These are phyloP conservation scores for Parapristionchus giblindavisi DNA, from an alignment of 2,888 invertebrate species.

Conservation along the genomic window DNA sequence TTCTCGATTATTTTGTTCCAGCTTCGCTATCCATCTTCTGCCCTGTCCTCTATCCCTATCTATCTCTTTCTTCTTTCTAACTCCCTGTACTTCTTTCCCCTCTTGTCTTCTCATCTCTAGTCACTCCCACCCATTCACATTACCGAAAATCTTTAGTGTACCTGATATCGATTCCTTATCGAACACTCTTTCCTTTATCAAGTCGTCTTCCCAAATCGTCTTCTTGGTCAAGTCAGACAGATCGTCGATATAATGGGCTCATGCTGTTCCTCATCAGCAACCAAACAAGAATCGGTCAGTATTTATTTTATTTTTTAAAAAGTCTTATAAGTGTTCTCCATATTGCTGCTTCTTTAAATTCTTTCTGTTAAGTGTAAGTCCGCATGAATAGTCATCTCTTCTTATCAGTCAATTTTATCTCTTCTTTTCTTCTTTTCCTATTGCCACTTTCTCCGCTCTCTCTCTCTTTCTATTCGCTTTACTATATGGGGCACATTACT, in stretches of 20 bases:
- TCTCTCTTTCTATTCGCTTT: neutral
- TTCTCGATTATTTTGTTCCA: too few relatives aligned
- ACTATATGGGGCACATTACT: neutral
- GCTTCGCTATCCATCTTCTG: too few relatives aligned
- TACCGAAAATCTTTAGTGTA: constrained; percentile 1
- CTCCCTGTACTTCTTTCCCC: too few relatives aligned
- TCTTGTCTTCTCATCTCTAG: neutral
- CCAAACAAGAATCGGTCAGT: constrained; percentile 27
- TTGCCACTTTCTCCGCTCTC: neutral
- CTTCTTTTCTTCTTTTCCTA: neutral
- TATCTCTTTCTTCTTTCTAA: too few relatives aligned
- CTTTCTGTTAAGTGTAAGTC: too few relatives aligned
- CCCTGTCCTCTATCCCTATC: too few relatives aligned
- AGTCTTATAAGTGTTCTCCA: too few relatives aligned
- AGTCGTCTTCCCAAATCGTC: neutral
- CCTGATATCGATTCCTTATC: neutral
- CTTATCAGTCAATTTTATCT: too few relatives aligned
- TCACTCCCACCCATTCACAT: neutral
- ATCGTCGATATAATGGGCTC: constrained; percentile 23
- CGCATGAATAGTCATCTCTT: too few relatives aligned
- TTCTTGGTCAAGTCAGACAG: constrained; percentile 6
- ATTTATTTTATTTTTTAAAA: too few relatives aligned
- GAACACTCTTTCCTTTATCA: constrained; percentile 5
- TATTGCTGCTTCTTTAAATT: too few relatives aligned
- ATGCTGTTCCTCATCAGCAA: constrained; percentile 14